Conservation (phyloP, 2,888 invertebrate species). For the Oligia latruncula region DNA sequence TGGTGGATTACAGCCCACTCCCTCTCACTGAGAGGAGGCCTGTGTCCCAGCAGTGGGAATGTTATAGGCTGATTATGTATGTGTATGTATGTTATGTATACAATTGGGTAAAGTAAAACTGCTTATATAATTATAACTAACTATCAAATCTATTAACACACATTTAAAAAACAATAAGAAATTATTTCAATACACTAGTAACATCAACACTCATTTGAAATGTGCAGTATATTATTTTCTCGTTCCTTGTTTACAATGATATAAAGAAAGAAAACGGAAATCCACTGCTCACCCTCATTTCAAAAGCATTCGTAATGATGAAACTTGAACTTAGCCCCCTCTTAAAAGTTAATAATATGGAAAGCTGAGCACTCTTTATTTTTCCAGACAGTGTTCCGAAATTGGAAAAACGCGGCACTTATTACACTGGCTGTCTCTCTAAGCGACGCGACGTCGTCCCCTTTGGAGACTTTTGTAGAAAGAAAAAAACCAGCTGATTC, state of each 20-base stretch:
- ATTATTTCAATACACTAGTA: neutral
- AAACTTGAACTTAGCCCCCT: slow-evolving; percentile 31
- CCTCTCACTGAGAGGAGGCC: too few species aligned
- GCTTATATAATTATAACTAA: neutral
- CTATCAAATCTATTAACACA: neutral
- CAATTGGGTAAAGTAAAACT: neutral
- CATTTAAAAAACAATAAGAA: neutral
- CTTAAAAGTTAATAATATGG: slow-evolving; percentile 55
- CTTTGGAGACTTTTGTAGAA: neutral
- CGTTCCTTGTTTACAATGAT: too few species aligned
- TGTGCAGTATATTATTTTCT: neutral
- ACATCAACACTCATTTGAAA: neutral
- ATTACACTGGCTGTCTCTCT: slow-evolving; percentile 46
- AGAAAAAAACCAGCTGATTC: slow-evolving; percentile 3
- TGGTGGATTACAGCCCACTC: too few species aligned
- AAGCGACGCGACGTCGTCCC: slow-evolving; percentile 28
- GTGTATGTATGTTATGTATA: neutral
- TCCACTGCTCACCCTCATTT: neutral
- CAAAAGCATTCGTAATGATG: neutral
- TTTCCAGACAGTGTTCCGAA: slow-evolving; percentile 32
- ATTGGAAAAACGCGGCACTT: slow-evolving; percentile 53
- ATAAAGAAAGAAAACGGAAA: neutral
- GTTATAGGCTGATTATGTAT: too few species aligned
- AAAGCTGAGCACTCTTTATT: slow-evolving; percentile 39
- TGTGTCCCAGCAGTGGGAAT: too few species aligned